phyloP scores from a whole-genome alignment of 2,797 vertebrate species.

The Hemitrygon akajei region DNA sequence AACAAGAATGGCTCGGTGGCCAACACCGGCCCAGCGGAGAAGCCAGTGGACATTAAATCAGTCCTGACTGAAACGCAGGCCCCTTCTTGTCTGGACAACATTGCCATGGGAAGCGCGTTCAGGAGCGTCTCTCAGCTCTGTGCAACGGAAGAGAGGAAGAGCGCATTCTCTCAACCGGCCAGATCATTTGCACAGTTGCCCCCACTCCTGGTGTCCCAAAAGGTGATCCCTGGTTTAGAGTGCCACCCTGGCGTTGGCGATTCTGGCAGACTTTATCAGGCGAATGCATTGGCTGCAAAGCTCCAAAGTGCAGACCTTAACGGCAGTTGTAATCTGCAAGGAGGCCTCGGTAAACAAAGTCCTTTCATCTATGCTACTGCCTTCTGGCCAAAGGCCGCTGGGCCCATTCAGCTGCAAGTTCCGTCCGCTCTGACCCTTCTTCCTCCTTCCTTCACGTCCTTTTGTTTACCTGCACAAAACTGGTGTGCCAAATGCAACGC shows the following conservation, averaged over 20 bases:
- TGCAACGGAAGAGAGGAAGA: slow-evolving; percentile 71
- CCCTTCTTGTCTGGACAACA: slow-evolving; percentile 52
- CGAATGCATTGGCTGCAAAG: slow-evolving; percentile 79
- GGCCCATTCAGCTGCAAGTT: slow-evolving; percentile 82
- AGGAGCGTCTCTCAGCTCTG: slow-evolving; percentile 71
- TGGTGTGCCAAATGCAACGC: slow-evolving; percentile 98
- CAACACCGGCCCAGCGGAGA: slow-evolving; percentile 54
- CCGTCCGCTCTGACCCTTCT: slow-evolving; percentile 85
- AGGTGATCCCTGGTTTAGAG: slow-evolving; percentile 68
- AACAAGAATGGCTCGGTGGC: slow-evolving; percentile 67
- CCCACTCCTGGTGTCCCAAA: slow-evolving; percentile 77
- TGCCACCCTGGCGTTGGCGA: slow-evolving; percentile 70
- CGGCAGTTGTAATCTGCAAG: slow-evolving; percentile 61
- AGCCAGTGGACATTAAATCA: slow-evolving; percentile 64
- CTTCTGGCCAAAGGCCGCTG: slow-evolving; percentile 88
- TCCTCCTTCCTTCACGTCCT: slow-evolving; percentile 90
- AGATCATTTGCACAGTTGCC: slow-evolving; percentile 77
- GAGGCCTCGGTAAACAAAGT: slow-evolving; percentile 78
- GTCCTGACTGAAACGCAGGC: slow-evolving; percentile 69
- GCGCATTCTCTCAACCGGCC: slow-evolving; percentile 85
- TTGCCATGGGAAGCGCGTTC: slow-evolving; percentile 72
- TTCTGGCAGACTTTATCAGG: slow-evolving; percentile 74
- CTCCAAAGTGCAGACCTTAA: slow-evolving; percentile 71
- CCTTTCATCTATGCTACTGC: slow-evolving; percentile 85
- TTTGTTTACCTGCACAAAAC: slow-evolving; percentile 93